Evolutionary conservation across 1,140 invertebrate genomes (phyloP), one percentile per base, ranked within the genome.

Genomic region (Rhagoletis zephyria): DNA sequence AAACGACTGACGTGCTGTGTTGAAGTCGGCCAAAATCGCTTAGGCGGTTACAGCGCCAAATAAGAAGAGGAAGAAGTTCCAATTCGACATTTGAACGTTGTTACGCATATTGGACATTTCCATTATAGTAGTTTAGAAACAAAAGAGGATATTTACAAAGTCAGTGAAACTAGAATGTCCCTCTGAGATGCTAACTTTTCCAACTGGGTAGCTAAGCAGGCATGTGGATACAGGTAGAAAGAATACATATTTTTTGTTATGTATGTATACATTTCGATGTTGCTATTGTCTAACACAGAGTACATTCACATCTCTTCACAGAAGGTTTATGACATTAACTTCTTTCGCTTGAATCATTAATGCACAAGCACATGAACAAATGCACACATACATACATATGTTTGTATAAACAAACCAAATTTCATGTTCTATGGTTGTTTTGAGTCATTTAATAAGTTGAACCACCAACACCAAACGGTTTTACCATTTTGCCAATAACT

Each of bases 231-330:
- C 2, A 63, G 16, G 42, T 4, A 70, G n/a, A n/a, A n/a, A n/a
- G n/a, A n/a, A n/a, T n/a, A n/a, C n/a, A n/a, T 70, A 45, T n/a
- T n/a, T n/a, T n/a, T n/a, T n/a, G n/a, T n/a, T 4, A 70, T 14
- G 4, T 70, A 45, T 70, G 42, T 42, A 40, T 70, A 45, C 9
- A 70, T 45, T 70, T 70, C 40, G 45, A 45, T 42, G 67, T 40
- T 70, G 42, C 67, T 16, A 45, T 65, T 45, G 40, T 70, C 67
- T 70, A 70, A 70, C 5, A 10, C 42, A 7, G 67, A 70, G 67
- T 70, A 45, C 67, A 45, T 70, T 70, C 67, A 70, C 67, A 70
- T 70, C 67, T 70, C 67, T 70, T 42, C 67, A 42, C 42, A 70
- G n/a, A n/a, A n/a, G 67, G 67, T 70, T 70, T 70, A 42, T 70